Percentiles rank a stretch among this genome's conserved stretches.
These are phyloP conservation scores for Oxyteleia sp. DNA, from an alignment of 2,888 invertebrate genomes.

Conservation along the genomic window DNA sequence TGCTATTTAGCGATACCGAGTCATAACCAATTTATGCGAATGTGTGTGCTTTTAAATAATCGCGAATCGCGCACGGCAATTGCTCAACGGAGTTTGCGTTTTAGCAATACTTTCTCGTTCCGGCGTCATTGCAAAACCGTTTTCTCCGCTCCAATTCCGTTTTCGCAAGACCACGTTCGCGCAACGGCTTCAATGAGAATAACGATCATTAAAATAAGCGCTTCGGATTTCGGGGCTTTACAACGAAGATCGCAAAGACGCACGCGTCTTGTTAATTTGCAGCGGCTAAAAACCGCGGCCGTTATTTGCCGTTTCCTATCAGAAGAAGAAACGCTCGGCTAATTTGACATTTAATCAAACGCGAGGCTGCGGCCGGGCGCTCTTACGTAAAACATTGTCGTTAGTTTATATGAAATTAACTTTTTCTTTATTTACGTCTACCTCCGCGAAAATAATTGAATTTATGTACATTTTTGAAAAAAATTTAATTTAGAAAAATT, in stretches of 20 bases:
- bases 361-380: background rate
- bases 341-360: conserved; percentile 42
- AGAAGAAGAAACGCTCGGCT: conserved; percentile 23
- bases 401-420: conserved; percentile 38
- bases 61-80: conserved; percentile 51
- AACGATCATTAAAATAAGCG: conserved; percentile 65
- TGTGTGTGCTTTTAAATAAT: conserved; percentile 55
- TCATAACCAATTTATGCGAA: conserved; percentile 25
- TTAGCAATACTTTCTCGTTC: conserved; percentile 76
- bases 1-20: conserved; percentile 11
- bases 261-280: no score
- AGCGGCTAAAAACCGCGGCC: no score
- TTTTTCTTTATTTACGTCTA: conserved; percentile 35
- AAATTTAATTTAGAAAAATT: no score
- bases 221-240: conserved; percentile 49
- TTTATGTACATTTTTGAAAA: no score
- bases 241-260: conserved; percentile 45
- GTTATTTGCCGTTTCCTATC: conserved; percentile 32
- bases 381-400: conserved; percentile 40
- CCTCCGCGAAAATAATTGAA: conserved; percentile 25
- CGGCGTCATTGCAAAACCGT: conserved; percentile 76
- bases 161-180: conserved; percentile 71
- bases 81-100: conserved; percentile 65
- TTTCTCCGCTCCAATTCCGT: conserved; percentile 78
- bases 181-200: conserved; percentile 65